Conservation (phyloP, 35 echinoderm and acorn worm genomes). For the Ophiothrix spiculata region DNA sequence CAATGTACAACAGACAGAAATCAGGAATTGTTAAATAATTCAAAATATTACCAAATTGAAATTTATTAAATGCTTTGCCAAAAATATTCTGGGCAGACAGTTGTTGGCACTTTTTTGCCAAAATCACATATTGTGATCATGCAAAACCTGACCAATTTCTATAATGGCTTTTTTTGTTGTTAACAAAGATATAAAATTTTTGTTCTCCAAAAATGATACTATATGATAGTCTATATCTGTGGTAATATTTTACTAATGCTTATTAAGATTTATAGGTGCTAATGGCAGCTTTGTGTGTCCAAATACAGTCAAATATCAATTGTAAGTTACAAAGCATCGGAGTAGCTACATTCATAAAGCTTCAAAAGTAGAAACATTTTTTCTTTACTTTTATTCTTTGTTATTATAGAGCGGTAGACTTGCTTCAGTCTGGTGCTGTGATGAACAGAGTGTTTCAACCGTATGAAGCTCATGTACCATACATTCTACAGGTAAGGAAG, state of each 20-base stretch:
- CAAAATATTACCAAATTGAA: too few species aligned
- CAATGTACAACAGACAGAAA: too few species aligned
- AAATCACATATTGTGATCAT: too few species aligned
- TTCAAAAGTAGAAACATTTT: neutral
- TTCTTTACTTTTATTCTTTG: conserved; percentile 1
- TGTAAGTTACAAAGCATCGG: neutral
- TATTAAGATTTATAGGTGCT: neutral
- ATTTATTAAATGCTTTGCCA: too few species aligned
- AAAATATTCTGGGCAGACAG: too few species aligned
- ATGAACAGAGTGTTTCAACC: conserved; percentile 97
- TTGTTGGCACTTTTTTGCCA: too few species aligned
- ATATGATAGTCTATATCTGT: too few species aligned
- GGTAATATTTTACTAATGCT: too few species aligned
- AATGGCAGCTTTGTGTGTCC: neutral
- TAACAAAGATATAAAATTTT: neutral
- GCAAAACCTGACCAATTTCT: too few species aligned
- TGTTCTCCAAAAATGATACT: neutral
- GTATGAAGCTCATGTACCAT: conserved; percentile 91
- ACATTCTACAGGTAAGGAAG: conserved; percentile 80
- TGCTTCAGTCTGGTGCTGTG: conserved; percentile 82
- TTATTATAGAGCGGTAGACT: conserved; percentile 72
- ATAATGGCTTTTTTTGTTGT: too few species aligned
- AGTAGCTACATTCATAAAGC: neutral
- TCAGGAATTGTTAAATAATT: too few species aligned
- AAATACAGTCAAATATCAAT: too few species aligned